Evolutionary conservation across 2,797 vertebrate genomes (phyloP), one percentile per base, ranked within the genome.

Genomic region (Bradypodion pumilum): DNA sequence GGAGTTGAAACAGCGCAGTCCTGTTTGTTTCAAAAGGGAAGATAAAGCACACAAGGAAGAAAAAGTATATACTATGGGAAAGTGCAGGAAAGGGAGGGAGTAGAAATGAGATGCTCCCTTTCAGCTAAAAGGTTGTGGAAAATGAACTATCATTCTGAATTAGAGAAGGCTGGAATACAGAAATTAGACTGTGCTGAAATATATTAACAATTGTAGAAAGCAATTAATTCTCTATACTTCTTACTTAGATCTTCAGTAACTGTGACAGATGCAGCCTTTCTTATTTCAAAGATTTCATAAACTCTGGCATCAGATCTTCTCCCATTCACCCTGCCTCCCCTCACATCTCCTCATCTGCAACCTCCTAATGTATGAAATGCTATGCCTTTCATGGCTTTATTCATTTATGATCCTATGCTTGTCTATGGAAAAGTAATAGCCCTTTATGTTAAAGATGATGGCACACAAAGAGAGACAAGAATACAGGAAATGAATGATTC

Each of bases 1-100:
- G 83, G 82, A 78, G 91, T 89, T 82, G 59, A 86, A 89, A 86
- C 32, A 86, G 77, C 35, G 60, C 2, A 90, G 69, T 32, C 79
- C 88, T 81, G 37, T 42, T 89, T 83, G 80, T 75, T 0, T 1
- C 32, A 66, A 59, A 74, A 40, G 4, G 89, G 85, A 88, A 81
- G 25, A 52, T 85, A 27, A 90, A 91, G 65, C 12, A 82, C 80
- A 78, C 77, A 88, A 91, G 69, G 12, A 78, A 89, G 81, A 49
- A 75, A 83, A 59, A 85, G 63, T 79, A 83, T 65, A 42, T 74
- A 74, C 56, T 84, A 72, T 86, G 52, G 82, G 73, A 86, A 91
- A 86, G 32, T n/a, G 49, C 60, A 77, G 0, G 0, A 89, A 89
- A 89, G 82, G 19, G 79, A 10, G 29, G 9, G 21, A 85, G 85